Evolutionary conservation across 2,113 vertebrate genomes (phyloP), one percentile per base, ranked within the genome.

Genomic region (Cyprinus carpio): DNA sequence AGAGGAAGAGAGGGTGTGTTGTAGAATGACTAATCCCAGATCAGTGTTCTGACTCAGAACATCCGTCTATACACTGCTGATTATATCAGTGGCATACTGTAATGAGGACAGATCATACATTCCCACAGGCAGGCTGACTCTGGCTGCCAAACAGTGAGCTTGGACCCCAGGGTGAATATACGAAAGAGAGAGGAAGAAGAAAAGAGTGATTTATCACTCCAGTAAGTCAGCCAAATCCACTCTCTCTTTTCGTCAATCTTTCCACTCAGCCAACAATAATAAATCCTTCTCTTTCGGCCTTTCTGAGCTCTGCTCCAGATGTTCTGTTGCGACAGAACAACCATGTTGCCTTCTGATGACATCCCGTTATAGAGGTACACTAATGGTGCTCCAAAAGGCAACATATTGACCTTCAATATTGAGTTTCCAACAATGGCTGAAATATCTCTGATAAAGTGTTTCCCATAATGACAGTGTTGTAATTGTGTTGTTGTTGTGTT

Each of bases 21-120:
- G 40, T 51, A 9, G 6, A 79, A 65, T 67, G 40, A 67, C 60
- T 64, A 80, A 80, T 46, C 34, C 78, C 46, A 58, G 46, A 58
- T 83, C 18, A 25, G 64, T n/a, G 64, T 40, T 84, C 74, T 85
- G 75, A 65, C 75, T 65, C 64, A 10, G 4, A 37, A 37, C 58
- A 46, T 43, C 67, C 78, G 18, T 75, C 37, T 85, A 20, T 72
- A 29, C 12, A 3, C 12, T 37, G 31, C 64, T 74, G 40, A 80
- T 72, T 23, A 25, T 29, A 43, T 27, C 46, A 58, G 62, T 20
- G 37, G 49, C 37, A 7, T 27, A 77, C 75, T 54, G 75, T 69
- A 79, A 16, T 20, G 27, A 25, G 46, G 43, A 60, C 74, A 60
- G 60, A 29, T 64, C 18, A 2, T 18, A 49, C 43, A 34, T 67